These are phyloP conservation scores for Eretmodus cyanostictus DNA, from an alignment of 2,113 vertebrate species.

Conservation along the genomic window DNA sequence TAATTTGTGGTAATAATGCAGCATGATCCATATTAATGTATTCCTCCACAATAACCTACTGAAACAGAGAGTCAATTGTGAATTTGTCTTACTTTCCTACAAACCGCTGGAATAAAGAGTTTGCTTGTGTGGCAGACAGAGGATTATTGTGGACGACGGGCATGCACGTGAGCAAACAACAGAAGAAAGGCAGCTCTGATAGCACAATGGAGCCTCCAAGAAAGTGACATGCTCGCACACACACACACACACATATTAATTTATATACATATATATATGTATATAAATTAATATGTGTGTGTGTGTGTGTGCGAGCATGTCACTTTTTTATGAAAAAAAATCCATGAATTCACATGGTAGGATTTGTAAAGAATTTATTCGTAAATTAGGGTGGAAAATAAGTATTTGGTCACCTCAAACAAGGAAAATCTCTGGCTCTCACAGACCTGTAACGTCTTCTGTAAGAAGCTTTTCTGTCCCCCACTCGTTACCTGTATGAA, in stretches of 20 bases:
- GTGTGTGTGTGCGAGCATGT: too few relatives aligned
- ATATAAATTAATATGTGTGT: too few relatives aligned
- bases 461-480: too few relatives aligned
- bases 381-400: too few relatives aligned
- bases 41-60: constrained; percentile 1
- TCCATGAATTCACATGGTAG: too few relatives aligned
- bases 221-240: not conserved
- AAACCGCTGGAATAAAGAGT: constrained; percentile 17
- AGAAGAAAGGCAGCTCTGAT: not conserved
- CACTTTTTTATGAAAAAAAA: too few relatives aligned
- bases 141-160: constrained; percentile 20
- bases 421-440: too few relatives aligned
- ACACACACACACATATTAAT: fast-evolving
- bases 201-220: not conserved
- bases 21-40: constrained; percentile 53
- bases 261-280: fast-evolving
- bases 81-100: constrained; percentile 6
- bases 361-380: too few relatives aligned
- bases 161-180: not conserved
- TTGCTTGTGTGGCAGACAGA: constrained; percentile 45
- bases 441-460: too few relatives aligned
- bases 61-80: constrained; percentile 29
- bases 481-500: too few relatives aligned
- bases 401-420: too few relatives aligned
- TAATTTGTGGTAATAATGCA: constrained; percentile 4